Conservation (phyloP, 2,888 invertebrate species). For the Amphipyra berbera region DNA sequence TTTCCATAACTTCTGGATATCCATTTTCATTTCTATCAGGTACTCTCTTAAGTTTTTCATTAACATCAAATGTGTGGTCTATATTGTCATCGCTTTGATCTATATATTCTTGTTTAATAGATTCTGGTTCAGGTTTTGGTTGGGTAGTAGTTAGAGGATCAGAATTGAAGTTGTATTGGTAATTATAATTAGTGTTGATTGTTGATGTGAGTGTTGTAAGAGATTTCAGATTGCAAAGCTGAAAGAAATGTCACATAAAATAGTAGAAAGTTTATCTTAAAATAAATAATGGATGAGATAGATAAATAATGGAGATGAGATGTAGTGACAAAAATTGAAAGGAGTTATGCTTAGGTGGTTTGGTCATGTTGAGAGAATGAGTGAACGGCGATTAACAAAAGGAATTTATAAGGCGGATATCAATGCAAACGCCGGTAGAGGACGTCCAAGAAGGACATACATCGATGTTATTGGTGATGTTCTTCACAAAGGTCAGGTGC, state of each 20-base stretch:
- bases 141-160: conserved; percentile 29
- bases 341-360: too few relatives aligned
- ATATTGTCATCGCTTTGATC: conserved; percentile 24
- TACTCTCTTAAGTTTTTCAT: conserved; percentile 9
- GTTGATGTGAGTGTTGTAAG: conserved; percentile 24
- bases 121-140: conserved; percentile 19
- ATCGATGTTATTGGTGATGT: too few relatives aligned
- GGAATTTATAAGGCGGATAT: too few relatives aligned
- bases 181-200: conserved; percentile 25
- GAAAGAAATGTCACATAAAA: conserved; percentile 14
- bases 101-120: conserved; percentile 39
- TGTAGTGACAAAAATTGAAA: too few relatives aligned
- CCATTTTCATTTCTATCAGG: neutral
- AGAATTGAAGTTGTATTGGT: conserved; percentile 10
- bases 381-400: too few relatives aligned
- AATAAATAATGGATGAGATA: too few relatives aligned
- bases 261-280: too few relatives aligned
- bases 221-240: conserved; percentile 39
- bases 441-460: too few relatives aligned
- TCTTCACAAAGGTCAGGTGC: too few relatives aligned
- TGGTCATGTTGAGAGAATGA: too few relatives aligned
- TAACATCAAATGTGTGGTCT: conserved; percentile 25
- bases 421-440: too few relatives aligned
- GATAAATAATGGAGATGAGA: too few relatives aligned
- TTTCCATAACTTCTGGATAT: conserved; percentile 12